phyloP scores from a whole-genome alignment of 2,797 vertebrate genomes.

The Sphenodon punctatus region DNA sequence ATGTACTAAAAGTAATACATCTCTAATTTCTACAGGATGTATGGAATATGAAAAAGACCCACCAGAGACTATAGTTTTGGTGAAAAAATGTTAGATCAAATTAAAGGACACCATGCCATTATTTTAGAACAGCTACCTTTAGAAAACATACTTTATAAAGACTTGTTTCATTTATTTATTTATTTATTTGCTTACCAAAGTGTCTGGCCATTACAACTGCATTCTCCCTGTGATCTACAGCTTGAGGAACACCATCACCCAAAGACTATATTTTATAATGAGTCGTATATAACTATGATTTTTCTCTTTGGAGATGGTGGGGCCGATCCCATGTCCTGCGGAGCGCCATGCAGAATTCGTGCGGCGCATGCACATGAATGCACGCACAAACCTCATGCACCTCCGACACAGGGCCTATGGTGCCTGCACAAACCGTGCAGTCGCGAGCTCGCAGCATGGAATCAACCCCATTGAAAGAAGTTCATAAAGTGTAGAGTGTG shows the following conservation, averaged over 20 bases:
- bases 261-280: constrained; percentile 47
- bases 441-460: no score
- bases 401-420: no score
- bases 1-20: constrained; percentile 33
- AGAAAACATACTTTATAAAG: constrained; percentile 11
- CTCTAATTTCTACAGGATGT: constrained; percentile 44
- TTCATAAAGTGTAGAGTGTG: constrained; percentile 58
- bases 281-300: no score
- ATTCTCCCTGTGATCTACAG: constrained; percentile 2
- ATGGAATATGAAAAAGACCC: background rate
- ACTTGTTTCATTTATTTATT: background rate
- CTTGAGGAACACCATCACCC: background rate
- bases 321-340: no score
- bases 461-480: constrained; percentile 44
- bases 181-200: no score
- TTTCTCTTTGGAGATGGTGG: no score
- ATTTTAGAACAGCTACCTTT: constrained; percentile 24
- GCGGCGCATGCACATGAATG: no score
- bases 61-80: constrained; percentile 34
- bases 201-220: background rate
- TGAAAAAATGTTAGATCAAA: constrained; percentile 32
- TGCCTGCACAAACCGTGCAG: no score
- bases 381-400: no score
- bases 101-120: constrained; percentile 15
- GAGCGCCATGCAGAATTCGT: no score